These are phyloP conservation scores for Molossus molossus DNA, from an alignment of 2,797 vertebrate species.

Conservation along the genomic window DNA sequence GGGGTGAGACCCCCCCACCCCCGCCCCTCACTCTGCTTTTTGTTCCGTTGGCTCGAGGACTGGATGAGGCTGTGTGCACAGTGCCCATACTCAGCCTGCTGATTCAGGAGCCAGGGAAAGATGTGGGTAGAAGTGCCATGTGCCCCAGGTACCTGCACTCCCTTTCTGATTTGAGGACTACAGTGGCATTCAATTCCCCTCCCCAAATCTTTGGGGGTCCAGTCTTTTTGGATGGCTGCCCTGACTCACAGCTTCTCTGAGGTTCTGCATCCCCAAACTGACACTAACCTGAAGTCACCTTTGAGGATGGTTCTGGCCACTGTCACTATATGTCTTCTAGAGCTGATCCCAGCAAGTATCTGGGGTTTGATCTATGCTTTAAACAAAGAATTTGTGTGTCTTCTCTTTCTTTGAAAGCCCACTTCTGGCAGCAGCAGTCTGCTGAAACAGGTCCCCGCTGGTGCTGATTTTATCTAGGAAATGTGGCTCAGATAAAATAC, in stretches of 20 bases:
- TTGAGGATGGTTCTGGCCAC: not conserved
- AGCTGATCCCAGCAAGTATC: not conserved
- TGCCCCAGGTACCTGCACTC: no score
- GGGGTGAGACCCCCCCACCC: accelerated
- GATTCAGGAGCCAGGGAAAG: not conserved
- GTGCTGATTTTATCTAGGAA: no score
- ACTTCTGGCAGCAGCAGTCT: no score
- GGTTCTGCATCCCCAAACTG: not conserved
- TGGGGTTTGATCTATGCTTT: not conserved
- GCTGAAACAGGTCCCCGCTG: no score
- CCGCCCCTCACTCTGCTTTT: no score
- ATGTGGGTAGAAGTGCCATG: accelerated
- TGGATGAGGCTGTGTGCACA: not conserved
- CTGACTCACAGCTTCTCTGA: no score
- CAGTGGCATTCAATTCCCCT: not conserved
- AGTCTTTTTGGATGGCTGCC: not conserved
- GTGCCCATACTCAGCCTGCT: not conserved
- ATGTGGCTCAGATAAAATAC: no score
- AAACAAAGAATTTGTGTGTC: no score
- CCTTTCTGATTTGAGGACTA: not conserved
- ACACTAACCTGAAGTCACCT: accelerated
- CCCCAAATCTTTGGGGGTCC: not conserved
- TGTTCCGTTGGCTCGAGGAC: accelerated
- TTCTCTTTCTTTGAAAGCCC: no score
- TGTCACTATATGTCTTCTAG: accelerated